Evolutionary conservation across 2,888 invertebrate genomes (phyloP).

Genomic region (Pteria penguin): DNA sequence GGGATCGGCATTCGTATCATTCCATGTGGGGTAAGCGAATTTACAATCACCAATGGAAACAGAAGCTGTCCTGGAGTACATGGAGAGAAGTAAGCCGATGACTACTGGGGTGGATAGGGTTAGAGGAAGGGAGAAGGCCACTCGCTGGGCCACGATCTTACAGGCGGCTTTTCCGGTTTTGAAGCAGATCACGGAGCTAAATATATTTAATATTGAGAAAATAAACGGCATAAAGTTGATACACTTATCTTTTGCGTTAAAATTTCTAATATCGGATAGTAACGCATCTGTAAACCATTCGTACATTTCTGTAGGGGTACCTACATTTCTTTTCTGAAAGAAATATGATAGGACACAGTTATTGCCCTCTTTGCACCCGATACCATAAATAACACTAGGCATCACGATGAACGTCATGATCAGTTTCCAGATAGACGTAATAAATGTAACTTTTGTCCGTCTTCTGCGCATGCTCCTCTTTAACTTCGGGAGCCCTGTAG

Average conservation of each 20-base stretch:
- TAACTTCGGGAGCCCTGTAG: constrained; percentile 45
- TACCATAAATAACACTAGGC: constrained; percentile 53
- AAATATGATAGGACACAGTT: constrained; percentile 55
- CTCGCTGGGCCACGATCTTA: constrained; percentile 64
- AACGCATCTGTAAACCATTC: constrained; percentile 42
- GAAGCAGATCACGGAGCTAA: constrained; percentile 61
- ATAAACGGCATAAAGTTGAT: constrained; percentile 58
- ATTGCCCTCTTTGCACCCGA: constrained; percentile 42
- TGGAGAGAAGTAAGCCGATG: constrained; percentile 58
- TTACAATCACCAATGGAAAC: constrained; percentile 82
- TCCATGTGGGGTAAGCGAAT: constrained; percentile 90
- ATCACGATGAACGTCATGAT: constrained; percentile 53
- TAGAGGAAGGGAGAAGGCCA: constrained; percentile 63
- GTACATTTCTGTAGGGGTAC: constrained; percentile 22
- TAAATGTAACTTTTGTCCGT: constrained; percentile 49
- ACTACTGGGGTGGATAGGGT: constrained; percentile 59
- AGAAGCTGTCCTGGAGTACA: constrained; percentile 72
- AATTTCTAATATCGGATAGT: constrained; percentile 28
- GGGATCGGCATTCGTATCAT: constrained; percentile 87
- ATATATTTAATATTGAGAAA: constrained; percentile 55
- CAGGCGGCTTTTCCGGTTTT: constrained; percentile 63
- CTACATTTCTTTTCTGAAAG: constrained; percentile 19
- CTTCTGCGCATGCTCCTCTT: constrained; percentile 47
- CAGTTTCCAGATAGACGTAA: constrained; percentile 60
- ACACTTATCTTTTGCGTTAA: constrained; percentile 40